These are phyloP conservation scores for Perithous albicinctus DNA, from an alignment of 2,888 invertebrate genomes.

Conservation along the genomic window DNA sequence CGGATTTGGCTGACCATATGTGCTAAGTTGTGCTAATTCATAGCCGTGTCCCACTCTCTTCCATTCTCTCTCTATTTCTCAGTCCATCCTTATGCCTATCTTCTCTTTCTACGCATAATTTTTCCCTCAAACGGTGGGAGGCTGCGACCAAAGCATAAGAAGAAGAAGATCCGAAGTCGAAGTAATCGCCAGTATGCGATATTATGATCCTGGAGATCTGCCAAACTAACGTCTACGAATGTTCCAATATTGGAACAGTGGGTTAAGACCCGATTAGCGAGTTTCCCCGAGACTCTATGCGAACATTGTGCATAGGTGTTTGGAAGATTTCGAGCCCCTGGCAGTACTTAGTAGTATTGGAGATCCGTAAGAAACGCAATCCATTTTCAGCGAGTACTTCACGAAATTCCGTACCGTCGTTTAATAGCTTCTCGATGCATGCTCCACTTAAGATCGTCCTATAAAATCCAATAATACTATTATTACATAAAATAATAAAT, in stretches of 20 bases:
- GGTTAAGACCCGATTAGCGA: slow-evolving; percentile 69
- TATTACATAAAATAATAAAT: not conserved
- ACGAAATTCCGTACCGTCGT: not conserved
- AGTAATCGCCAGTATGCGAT: slow-evolving; percentile 61
- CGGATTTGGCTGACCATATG: slow-evolving; percentile 27
- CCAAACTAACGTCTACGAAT: slow-evolving; percentile 68
- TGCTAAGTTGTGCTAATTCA: slow-evolving; percentile 6
- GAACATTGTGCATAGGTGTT: not conserved
- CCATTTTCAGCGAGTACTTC: not conserved
- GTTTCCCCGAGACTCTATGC: slow-evolving; percentile 37
- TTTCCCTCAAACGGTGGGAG: slow-evolving; percentile 39
- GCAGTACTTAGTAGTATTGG: not conserved
- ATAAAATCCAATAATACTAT: not conserved
- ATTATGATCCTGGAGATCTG: slow-evolving; percentile 68
- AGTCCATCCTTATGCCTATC: not conserved
- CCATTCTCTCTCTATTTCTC: not conserved
- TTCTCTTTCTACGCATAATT: slow-evolving; percentile 13
- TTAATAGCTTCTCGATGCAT: not conserved
- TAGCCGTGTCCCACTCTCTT: slow-evolving; percentile 9
- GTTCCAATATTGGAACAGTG: slow-evolving; percentile 71
- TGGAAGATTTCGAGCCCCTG: not conserved
- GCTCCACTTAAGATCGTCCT: not conserved
- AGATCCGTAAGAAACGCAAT: not conserved
- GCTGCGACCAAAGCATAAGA: slow-evolving; percentile 11
- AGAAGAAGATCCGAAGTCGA: slow-evolving; percentile 52